Conservation (phyloP, 2,797 vertebrate genomes). For the Anguilla anguilla region DNA sequence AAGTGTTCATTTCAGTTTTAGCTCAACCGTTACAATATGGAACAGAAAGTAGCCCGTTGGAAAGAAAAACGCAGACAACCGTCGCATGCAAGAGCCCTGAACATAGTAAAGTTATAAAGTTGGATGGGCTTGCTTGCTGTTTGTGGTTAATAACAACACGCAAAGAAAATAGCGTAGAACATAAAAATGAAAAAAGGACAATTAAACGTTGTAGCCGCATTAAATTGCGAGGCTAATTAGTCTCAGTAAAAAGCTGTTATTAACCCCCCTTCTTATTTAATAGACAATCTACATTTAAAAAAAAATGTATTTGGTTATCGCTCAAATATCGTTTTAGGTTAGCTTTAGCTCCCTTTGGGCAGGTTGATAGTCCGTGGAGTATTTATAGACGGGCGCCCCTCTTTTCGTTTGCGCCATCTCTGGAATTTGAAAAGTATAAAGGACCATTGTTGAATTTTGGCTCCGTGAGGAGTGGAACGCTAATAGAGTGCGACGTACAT, state of each 20-base stretch:
- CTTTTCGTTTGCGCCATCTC: conserved; percentile 27
- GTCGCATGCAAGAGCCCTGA: not conserved
- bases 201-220: not conserved
- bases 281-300: not conserved
- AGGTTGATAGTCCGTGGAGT: not conserved
- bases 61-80: no score
- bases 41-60: not conserved
- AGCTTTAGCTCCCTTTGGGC: not conserved
- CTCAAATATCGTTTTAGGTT: not conserved
- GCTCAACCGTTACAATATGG: not conserved
- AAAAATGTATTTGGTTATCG: not conserved
- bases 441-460: conserved; percentile 33
- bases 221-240: not conserved
- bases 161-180: not conserved
- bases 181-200: not conserved
- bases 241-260: not conserved
- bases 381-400: conserved; percentile 5
- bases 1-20: conserved; percentile 51
- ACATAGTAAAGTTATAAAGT: not conserved
- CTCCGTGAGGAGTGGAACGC: not conserved
- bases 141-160: not conserved
- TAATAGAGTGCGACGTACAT: not conserved
- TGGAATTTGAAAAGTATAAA: conserved; percentile 41
- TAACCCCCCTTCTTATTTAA: not conserved
- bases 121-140: not conserved